Evolutionary conservation across 2,888 invertebrate genomes (phyloP).

Genomic region (Geotrupes spiniger): DNA sequence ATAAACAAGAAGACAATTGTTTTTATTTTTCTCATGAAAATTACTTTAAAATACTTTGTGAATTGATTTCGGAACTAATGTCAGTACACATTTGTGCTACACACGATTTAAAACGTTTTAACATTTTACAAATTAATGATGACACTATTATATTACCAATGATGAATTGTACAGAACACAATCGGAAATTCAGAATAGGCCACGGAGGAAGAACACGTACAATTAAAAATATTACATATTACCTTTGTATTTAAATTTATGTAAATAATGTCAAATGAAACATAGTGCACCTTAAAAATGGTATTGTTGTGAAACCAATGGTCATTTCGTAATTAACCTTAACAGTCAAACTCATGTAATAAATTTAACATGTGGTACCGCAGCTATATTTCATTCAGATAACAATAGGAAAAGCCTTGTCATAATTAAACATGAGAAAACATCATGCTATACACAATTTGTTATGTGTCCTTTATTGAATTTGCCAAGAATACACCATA

Average conservation of each 20-base stretch:
- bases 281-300: too few species aligned
- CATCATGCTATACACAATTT: conserved; percentile 13
- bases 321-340: conserved; percentile 4
- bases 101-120: not conserved
- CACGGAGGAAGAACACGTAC: not conserved
- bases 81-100: conserved; percentile 12
- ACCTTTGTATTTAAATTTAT: too few species aligned
- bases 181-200: conserved; percentile 6
- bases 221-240: too few species aligned
- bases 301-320: conserved; percentile 9
- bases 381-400: conserved; percentile 4
- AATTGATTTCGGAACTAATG: conserved; percentile 33
- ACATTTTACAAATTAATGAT: not conserved
- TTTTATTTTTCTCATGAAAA: conserved; percentile 31
- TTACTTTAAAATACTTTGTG: conserved; percentile 33
- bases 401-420: not conserved
- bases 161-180: conserved; percentile 35
- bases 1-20: conserved; percentile 35
- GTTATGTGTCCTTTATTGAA: conserved; percentile 19
- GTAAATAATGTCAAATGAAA: too few species aligned
- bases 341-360: conserved; percentile 8
- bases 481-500: conserved; percentile 21
- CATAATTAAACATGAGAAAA: conserved; percentile 6
- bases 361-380: not conserved
- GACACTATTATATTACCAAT: conserved; percentile 26